Percentiles rank a stretch among this genome's conserved stretches.
Evolutionary conservation across 2,113 vertebrate genomes (phyloP).

Genomic region (Origma solitaria): DNA sequence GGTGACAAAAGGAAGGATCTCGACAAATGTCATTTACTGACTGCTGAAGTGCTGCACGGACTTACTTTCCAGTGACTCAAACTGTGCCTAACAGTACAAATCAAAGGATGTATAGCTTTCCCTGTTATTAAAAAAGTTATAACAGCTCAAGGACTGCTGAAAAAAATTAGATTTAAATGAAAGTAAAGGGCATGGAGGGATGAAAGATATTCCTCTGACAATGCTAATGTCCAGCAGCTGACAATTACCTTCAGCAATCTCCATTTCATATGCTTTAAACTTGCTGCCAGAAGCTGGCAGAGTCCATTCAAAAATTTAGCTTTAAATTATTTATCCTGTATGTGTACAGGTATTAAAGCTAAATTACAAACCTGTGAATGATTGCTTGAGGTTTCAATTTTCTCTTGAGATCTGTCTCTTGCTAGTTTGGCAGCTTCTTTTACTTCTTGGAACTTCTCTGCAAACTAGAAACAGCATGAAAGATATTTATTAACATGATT

Average conservation of each 20-base stretch:
- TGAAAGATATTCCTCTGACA: constrained; percentile 3
- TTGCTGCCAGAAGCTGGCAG: background rate
- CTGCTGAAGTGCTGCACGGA: background rate
- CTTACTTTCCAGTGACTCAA: background rate
- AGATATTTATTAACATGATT: background rate
- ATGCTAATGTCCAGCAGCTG: background rate
- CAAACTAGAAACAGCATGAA: constrained; percentile 81
- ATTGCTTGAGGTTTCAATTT: constrained; percentile 86
- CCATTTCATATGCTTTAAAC: background rate
- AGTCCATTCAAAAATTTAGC: background rate
- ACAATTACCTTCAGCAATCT: background rate
- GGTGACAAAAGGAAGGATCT: background rate
- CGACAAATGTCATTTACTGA: background rate
- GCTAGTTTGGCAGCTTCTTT: constrained; percentile 92
- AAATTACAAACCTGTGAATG: constrained; percentile 85
- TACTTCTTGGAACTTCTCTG: constrained; percentile 97
- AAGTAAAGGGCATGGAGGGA: background rate
- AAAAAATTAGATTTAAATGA: background rate
- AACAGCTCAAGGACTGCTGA: background rate
- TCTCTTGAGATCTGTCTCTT: constrained; percentile 93
- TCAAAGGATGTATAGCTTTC: background rate
- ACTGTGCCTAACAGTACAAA: background rate
- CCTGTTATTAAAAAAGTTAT: background rate
- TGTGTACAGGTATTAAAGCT: background rate
- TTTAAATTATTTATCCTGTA: background rate